Evolutionary conservation across 2,888 invertebrate genomes (phyloP).

Genomic region (Mamestra brassicae): DNA sequence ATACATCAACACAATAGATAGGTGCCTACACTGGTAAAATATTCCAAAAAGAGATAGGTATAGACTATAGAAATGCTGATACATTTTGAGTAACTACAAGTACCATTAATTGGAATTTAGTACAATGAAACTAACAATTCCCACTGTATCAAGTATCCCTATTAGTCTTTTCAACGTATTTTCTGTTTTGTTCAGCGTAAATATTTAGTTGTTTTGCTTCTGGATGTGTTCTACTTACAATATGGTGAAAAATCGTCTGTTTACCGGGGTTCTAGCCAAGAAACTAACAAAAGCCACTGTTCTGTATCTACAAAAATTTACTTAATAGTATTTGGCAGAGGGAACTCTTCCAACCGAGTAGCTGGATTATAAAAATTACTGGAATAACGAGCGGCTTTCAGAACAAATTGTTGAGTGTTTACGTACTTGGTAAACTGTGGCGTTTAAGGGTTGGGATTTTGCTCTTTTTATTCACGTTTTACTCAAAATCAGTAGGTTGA

Average conservation of each 20-base stretch:
- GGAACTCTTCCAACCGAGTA: conserved; percentile 67
- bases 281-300: conserved; percentile 77
- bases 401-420: conserved; percentile 40
- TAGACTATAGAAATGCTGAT: no score
- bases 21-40: no score
- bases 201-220: conserved; percentile 65
- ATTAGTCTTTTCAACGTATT: conserved; percentile 26
- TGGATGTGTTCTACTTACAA: conserved; percentile 68
- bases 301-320: conserved; percentile 77
- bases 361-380: conserved; percentile 71
- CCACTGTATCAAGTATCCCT: conserved; percentile 17
- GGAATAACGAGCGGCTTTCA: conserved; percentile 59
- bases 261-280: conserved; percentile 77
- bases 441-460: conserved; percentile 7
- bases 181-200: conserved; percentile 34
- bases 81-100: not conserved
- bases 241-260: conserved; percentile 75
- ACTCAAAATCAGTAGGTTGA: not conserved
- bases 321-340: conserved; percentile 82
- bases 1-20: not conserved
- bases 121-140: conserved; percentile 11
- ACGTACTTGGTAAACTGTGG: conserved; percentile 29
- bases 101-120: not conserved
- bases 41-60: not conserved
- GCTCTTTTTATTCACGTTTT: conserved; percentile 1